A percentile compares a stretch with the other conserved stretches of the same genome.
Conservation (phyloP, 2,797 vertebrate species). For the Stomatorhinus walkeri region DNA sequence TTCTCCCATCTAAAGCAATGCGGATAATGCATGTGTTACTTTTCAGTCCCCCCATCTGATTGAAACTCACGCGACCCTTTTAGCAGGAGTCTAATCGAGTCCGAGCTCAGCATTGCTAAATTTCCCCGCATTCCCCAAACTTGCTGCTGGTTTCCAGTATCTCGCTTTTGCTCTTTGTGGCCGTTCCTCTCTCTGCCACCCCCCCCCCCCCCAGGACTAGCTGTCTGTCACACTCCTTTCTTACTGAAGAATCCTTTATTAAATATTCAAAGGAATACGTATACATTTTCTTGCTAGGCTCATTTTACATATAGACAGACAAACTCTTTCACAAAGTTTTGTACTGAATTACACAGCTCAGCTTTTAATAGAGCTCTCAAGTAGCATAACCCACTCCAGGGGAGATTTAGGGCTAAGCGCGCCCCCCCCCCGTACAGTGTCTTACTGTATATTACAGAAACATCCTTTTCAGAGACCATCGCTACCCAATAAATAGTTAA, state of each 20-base stretch:
- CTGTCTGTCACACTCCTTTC: neutral
- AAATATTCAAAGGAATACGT: conserved; percentile 12
- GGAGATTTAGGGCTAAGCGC: neutral
- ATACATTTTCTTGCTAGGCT: neutral
- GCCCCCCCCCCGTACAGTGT: neutral
- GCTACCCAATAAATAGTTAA: neutral
- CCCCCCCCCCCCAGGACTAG: neutral
- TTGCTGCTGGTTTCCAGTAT: neutral
- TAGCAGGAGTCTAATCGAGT: neutral
- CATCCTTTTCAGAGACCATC: neutral
- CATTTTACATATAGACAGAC: neutral
- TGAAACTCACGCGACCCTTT: no score
- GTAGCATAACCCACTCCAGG: neutral
- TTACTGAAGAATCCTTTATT: neutral
- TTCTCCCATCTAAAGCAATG: neutral
- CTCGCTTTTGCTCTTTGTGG: neutral
- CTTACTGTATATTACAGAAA: neutral
- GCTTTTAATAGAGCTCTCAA: conserved; percentile 6
- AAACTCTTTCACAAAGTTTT: neutral
- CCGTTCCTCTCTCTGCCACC: neutral
- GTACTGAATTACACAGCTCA: neutral
- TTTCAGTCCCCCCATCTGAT: neutral
- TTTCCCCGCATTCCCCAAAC: neutral
- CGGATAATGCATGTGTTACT: neutral
- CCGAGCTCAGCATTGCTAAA: neutral